Percentiles rank a stretch among this genome's conserved stretches.
Evolutionary conservation across 23 tunicate species (phyloP).

Genomic region (Styela clava): DNA sequence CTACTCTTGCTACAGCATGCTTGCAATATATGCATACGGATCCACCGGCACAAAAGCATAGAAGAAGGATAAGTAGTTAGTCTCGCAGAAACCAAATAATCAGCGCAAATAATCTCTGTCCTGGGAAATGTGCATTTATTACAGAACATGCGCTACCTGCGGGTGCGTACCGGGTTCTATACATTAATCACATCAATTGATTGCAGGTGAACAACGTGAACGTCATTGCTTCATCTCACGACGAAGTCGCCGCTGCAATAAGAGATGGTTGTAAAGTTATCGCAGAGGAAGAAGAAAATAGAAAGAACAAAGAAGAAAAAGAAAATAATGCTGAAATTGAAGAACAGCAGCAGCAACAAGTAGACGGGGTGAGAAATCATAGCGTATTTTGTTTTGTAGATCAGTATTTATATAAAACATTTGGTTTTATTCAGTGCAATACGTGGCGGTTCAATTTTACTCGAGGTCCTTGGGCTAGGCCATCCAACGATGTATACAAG

Average conservation of each 20-base stretch:
- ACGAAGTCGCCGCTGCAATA: conserved; percentile 83
- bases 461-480: too few relatives aligned
- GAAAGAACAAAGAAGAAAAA: conserved; percentile 19
- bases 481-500: too few relatives aligned
- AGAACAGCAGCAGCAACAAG: conserved; percentile 4
- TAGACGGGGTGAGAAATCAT: neutral
- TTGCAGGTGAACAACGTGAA: conserved; percentile 49
- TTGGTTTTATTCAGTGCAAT: neutral
- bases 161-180: too few relatives aligned
- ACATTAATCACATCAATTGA: neutral
- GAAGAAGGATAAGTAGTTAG: too few relatives aligned
- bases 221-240: conserved; percentile 65
- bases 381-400: neutral
- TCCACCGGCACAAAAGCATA: too few relatives aligned
- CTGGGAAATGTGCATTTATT: too few relatives aligned
- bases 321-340: conserved; percentile 13
- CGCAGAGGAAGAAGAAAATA: conserved; percentile 29
- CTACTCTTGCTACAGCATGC: too few relatives aligned
- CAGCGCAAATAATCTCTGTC: too few relatives aligned
- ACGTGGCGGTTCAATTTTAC: too few relatives aligned
- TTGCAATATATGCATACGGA: too few relatives aligned
- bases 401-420: neutral
- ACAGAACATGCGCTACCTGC: too few relatives aligned
- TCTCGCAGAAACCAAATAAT: too few relatives aligned
- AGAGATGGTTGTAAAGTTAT: conserved; percentile 84